Base-by-base conservation (phyloP, 1,140 invertebrate genomes). In the Pogonus chalceus region DNA sequence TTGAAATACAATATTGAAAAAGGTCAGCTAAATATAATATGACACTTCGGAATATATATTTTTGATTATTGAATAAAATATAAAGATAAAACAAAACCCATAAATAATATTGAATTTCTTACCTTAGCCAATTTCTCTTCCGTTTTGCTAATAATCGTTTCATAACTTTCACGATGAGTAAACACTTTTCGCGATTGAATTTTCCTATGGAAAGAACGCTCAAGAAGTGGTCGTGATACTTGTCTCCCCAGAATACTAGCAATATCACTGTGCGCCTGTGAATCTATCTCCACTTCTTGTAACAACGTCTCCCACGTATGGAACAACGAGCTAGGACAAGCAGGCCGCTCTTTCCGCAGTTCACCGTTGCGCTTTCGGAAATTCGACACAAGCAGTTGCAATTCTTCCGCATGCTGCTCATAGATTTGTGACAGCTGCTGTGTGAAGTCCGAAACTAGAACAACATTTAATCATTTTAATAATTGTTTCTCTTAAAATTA, bases 361-460 rank as follows among this genome's bases (percentile, higher is more conserved):
- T 96, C 91, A 23, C 82, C 81, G 72, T 91, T 92, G 65, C 85
- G 79, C 67, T 89, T 88, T 24, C 90, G 79, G 73, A 91, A 96
- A 67, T 84, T 87, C 58, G 91, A 84, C 21, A 95, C 90, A 49
- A 96, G 77, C 55, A 84, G 75, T 71, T 94, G 90, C 23, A 96
- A 77, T 66, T 94, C 91, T 60, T 89, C 85, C 2, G 91, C 90
- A 71, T 96, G 92, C 58, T 87, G 86, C 69, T 96, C 92, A 76
- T 96, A 88, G 64, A 91, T 82, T 58, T 86, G 84, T 23, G 92
- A 88, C 70, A 96, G 76, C 69, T 94, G 88, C 64, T 93, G 88
- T 23, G 90, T 89, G 73, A 96, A 96, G 72, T 97, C 93, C 52
- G 92, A 88, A 65, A 96, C 93, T 96, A 80, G 14, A 83, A 86